Percentiles rank a stretch among this genome's conserved stretches.
phyloP scores from a whole-genome alignment of 1,140 invertebrate species.

The Campoletis sonorensis region DNA sequence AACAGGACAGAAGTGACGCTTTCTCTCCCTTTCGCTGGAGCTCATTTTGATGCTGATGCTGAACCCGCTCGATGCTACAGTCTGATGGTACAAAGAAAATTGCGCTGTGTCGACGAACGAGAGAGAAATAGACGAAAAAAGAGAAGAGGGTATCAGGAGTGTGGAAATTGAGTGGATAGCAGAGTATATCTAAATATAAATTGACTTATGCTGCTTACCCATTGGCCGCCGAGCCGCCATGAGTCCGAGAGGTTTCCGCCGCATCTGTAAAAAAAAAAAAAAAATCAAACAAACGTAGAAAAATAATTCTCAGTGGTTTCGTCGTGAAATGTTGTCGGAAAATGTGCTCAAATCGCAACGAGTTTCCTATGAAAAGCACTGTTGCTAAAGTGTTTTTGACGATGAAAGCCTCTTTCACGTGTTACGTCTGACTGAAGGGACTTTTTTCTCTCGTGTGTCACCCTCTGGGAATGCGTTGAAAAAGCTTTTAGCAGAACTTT shows the following conservation, averaged over 20 bases:
- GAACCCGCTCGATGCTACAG: not conserved
- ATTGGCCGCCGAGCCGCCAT: conserved; percentile 63
- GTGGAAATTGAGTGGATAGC: conserved; percentile 20
- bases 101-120: conserved; percentile 13
- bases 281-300: conserved; percentile 46
- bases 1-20: not conserved
- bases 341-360: not conserved
- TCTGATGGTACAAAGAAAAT: conserved; percentile 10
- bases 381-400: not conserved
- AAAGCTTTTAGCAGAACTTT: conserved; percentile 11
- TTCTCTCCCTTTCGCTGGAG: not conserved
- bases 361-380: not conserved
- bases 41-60: conserved; percentile 22
- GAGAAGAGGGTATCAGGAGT: conserved; percentile 15
- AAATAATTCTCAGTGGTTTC: conserved; percentile 21
- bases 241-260: conserved; percentile 42
- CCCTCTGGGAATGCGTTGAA: conserved; percentile 5
- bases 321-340: not conserved
- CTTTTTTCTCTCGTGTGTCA: not conserved
- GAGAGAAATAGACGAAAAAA: conserved; percentile 9
- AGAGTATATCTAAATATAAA: conserved; percentile 1
- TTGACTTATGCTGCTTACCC: conserved; percentile 63
- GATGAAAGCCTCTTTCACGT: conserved; percentile 1
- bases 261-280: conserved; percentile 68
- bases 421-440: not conserved